Evolutionary conservation across 1,140 invertebrate species (phyloP), one percentile per base, ranked within the genome.

Genomic region (Lasioglossum albipes): DNA sequence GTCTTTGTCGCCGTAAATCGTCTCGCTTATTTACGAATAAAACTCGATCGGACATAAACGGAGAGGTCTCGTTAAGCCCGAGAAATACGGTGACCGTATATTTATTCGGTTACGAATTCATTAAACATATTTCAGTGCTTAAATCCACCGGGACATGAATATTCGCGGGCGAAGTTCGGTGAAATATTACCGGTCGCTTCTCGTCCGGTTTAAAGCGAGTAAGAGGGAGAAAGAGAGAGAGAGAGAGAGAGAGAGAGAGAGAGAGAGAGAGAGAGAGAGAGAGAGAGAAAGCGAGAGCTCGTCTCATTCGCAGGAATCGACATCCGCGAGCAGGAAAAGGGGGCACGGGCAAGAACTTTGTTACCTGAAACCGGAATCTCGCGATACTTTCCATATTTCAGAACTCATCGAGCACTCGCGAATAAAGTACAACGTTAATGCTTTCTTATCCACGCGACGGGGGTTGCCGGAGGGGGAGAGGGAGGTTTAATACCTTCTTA

Each of bases 401-500:
- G 83, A 91, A 89, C 88, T 91, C 88, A 90, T 90, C 84, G 87
- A 81, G 79, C 71, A 86, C 86, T 84, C 76, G 75, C 81, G 85
- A 89, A 91, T 91, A 90, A 89, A 88, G 84, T 91, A 91, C 85
- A 90, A 83, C 83, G 84, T 87, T 91, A 90, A 91, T 92, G 91
- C 89, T 87, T 90, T 83, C 87, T 89, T 80, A 82, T 87, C 83
- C 81, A 70, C 82, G 78, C 66, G 62, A 61, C 79, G 83, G 57
- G 79, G 69, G 74, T 54, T 85, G 82, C 83, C 89, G 85, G 89
- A 7, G 54, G 18, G 57, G 77, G 66, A 72, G 54, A 85, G 82
- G 57, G 82, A 84, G 90, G 88, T 88, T 91, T 91, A 92, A 93
- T 93, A 92, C 90, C 92, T 91, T 93, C 92, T 93, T 93, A 93